Evolutionary conservation across 2,113 vertebrate species (phyloP).

Genomic region (Atlantisia rogersi): DNA sequence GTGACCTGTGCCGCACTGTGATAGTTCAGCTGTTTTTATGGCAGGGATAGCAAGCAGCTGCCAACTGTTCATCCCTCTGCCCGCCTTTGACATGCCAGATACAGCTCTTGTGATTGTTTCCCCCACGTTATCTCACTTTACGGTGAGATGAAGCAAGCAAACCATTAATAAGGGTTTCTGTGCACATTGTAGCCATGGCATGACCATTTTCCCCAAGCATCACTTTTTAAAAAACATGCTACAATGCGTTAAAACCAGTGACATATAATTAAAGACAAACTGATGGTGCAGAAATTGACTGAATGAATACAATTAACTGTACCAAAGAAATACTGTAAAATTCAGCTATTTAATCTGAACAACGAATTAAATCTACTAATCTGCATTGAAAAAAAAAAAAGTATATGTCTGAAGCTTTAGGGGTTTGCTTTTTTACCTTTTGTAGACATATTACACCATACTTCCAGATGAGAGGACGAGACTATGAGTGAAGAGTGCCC

Average conservation of each 20-base stretch:
- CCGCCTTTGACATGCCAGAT: not conserved
- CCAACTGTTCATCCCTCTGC: not conserved
- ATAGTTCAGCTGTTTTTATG: accelerated
- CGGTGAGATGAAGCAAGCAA: not conserved
- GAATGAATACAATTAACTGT: not conserved
- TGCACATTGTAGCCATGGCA: not conserved
- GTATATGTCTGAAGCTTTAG: not conserved
- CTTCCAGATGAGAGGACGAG: conserved; percentile 42
- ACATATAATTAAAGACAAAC: not conserved
- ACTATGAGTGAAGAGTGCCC: conserved; percentile 60
- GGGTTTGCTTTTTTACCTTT: not conserved
- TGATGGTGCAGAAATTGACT: not conserved
- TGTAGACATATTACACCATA: conserved; percentile 1
- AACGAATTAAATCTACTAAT: not conserved
- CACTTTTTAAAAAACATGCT: not conserved
- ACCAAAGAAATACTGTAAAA: not conserved
- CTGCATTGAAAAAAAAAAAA: not conserved
- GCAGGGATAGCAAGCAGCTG: not conserved
- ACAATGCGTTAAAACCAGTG: not conserved
- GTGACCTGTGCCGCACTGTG: accelerated
- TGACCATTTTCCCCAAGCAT: not conserved
- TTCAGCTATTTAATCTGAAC: not conserved
- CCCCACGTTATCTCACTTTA: not conserved
- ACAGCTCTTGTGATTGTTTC: not conserved
- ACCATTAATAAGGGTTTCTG: not conserved